A percentile compares a stretch with the other conserved stretches of the same genome.
These are phyloP conservation scores for Nomada flava DNA, from an alignment of 2,888 invertebrate genomes.

Conservation along the genomic window DNA sequence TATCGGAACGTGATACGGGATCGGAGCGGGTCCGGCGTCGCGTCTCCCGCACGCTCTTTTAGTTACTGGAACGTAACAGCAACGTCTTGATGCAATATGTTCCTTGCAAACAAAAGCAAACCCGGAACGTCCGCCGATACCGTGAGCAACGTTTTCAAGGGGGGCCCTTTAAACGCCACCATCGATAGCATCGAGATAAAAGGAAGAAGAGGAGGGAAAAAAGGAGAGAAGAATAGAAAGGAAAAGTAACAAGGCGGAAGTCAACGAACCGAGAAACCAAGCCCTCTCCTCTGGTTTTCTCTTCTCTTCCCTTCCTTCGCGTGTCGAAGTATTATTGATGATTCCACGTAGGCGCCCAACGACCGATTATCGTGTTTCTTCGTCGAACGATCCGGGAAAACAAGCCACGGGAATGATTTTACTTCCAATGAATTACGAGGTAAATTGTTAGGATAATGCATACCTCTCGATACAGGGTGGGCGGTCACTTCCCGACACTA, in stretches of 20 bases:
- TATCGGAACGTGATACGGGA: conserved; percentile 52
- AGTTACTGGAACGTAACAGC: conserved; percentile 9
- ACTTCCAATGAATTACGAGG: conserved; percentile 60
- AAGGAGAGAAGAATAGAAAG: conserved; percentile 1
- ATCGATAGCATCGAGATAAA: conserved; percentile 4
- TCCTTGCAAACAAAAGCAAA: conserved; percentile 52
- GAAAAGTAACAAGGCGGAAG: conserved; percentile 56
- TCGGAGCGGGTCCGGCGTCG: conserved; percentile 44
- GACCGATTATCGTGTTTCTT: conserved; percentile 68
- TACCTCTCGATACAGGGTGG: conserved; percentile 27
- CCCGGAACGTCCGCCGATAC: conserved; percentile 51
- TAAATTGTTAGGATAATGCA: conserved; percentile 59
- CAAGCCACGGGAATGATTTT: conserved; percentile 59
- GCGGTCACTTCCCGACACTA: conserved; percentile 20
- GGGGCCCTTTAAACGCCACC: conserved; percentile 42
- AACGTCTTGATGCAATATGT: conserved; percentile 29
- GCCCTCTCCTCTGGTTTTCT: not conserved
- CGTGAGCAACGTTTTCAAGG: conserved; percentile 50
- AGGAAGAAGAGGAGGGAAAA: not conserved
- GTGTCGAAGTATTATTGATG: conserved; percentile 58
- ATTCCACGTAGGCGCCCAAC: conserved; percentile 61
- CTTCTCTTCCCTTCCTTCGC: conserved; percentile 37
- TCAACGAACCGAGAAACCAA: conserved; percentile 68
- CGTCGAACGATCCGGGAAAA: conserved; percentile 38
- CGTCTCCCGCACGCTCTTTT: conserved; percentile 57